Evolutionary conservation across 2,113 vertebrate genomes (phyloP), one percentile per base, ranked within the genome.

Genomic region (Enhydra lutris): DNA sequence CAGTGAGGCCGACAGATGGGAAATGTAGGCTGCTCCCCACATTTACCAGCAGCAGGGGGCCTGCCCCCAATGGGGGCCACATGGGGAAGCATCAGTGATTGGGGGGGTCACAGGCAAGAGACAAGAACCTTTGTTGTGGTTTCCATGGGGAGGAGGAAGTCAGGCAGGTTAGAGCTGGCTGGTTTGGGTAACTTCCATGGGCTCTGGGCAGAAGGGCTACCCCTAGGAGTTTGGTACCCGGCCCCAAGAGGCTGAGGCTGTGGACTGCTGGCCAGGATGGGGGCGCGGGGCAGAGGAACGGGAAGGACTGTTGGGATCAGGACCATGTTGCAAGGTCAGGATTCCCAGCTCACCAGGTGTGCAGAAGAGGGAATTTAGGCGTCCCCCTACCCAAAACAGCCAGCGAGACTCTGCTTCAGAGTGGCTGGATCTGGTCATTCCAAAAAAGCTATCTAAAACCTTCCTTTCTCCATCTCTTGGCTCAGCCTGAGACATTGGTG

Each of bases 201-300:
- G 67, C 34, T 63, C 67, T 1, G 31, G 67, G 42, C 20, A 8
- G 21, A 34, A 24, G 34, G 24, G 36, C n/a, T 52, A 52, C 31
- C 52, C 39, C 39, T 17, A 18, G 42, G 21, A 42, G 1, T 31
- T 45, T 45, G 63, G 86, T 17, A 18, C 52, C 14, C 0, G 55
- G 10, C 29, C 39, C 67, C 26, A 50, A 61, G 80, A 83, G 10
- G 29, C 45, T 8, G 18, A 85, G 63, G 36, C 26, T 14, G 23
- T 8, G 2, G 57, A 31, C 5, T 1, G 2, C 14, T 0, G 0
- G 73, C 73, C 73, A 9, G 73, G 7, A 45, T 26, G 42, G 82
- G 71, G 36, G n/a, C 3, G 24, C 6, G 12, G 23, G 31, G 61
- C 0, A 0, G 63, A 18, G 61, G 14, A 5, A 24, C 1, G 8